Evolutionary conservation across 2,797 vertebrate genomes (phyloP).

Genomic region (Pangasius macronema): DNA sequence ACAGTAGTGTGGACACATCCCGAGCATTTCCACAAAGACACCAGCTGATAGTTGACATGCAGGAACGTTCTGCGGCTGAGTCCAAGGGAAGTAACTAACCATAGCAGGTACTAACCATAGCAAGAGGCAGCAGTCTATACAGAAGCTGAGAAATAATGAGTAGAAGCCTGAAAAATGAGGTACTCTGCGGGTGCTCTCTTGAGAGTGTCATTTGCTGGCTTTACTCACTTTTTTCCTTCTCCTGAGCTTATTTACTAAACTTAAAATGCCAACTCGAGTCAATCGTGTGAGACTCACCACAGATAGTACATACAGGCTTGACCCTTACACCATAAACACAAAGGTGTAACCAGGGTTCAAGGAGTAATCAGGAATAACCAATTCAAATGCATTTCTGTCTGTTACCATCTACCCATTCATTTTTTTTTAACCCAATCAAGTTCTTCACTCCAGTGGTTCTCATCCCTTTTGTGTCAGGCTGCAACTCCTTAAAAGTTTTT

Average conservation of each 20-base stretch:
- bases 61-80: not conserved
- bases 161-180: not conserved
- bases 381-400: conserved; percentile 5
- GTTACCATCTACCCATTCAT: not conserved
- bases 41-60: not conserved
- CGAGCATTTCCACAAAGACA: not conserved
- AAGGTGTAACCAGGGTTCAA: not conserved
- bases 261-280: not conserved
- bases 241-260: conserved; percentile 20
- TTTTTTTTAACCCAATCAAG: not conserved
- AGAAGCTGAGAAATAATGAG: conserved; percentile 12
- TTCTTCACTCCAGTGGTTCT: not conserved
- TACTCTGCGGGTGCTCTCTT: not conserved
- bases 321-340: not conserved
- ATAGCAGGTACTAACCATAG: not conserved
- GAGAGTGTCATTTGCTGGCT: conserved; percentile 12
- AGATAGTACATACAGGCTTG: no score
- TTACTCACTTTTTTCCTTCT: not conserved
- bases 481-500: conserved; percentile 8
- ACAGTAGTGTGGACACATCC: not conserved
- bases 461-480: not conserved
- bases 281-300: not conserved
- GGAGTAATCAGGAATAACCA: not conserved
- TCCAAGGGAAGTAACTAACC: not conserved
- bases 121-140: not conserved